Evolutionary conservation across 2,888 invertebrate genomes (phyloP).

Genomic region (Melieria crassipennis): DNA sequence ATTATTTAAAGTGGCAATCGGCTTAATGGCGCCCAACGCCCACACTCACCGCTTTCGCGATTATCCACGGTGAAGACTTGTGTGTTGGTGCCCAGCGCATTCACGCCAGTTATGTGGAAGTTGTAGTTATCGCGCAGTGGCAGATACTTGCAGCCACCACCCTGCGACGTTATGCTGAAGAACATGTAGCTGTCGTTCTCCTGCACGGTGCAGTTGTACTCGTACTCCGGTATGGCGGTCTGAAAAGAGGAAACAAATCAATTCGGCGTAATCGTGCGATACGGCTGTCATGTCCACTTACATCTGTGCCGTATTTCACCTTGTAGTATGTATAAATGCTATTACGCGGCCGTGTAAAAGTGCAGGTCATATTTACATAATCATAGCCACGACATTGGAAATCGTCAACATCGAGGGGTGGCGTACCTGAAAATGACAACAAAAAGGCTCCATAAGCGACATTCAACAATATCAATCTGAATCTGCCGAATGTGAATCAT

Average conservation of each 20-base stretch:
- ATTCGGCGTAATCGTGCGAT: no score
- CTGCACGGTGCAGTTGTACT: no score
- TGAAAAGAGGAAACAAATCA: no score
- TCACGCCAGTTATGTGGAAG: constrained; percentile 30
- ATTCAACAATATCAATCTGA: background rate
- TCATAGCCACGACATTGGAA: background rate
- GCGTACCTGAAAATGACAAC: constrained; percentile 7
- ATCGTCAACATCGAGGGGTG: background rate
- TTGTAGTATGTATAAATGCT: constrained; percentile 1
- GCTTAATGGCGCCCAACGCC: constrained; percentile 31
- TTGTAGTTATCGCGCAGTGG: constrained; percentile 6
- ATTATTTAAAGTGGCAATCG: no score
- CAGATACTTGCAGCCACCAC: no score
- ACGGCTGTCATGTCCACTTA: background rate
- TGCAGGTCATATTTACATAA: constrained; percentile 10
- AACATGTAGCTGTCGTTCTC: no score
- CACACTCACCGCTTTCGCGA: constrained; percentile 58
- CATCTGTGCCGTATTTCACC: constrained; percentile 6
- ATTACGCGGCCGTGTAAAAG: constrained; percentile 4
- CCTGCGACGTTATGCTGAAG: no score
- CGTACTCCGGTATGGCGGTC: no score
- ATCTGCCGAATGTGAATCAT: background rate
- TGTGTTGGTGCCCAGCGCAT: constrained; percentile 1
- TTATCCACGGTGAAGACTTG: background rate
- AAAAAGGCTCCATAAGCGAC: background rate